Evolutionary conservation across 1,140 invertebrate species (phyloP).

Genomic region (Drosophila bifasciata): DNA sequence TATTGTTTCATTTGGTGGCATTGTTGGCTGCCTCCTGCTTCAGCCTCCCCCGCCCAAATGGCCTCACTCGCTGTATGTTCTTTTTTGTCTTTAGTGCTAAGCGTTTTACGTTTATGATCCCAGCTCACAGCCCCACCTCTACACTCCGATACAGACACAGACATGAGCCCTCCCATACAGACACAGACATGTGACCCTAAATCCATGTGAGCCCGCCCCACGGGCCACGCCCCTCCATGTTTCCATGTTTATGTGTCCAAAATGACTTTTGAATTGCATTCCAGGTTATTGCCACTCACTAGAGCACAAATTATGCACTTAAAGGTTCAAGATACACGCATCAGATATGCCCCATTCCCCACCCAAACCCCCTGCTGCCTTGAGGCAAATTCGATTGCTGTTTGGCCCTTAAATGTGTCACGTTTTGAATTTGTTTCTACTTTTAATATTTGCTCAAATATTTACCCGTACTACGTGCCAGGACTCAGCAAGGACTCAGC

Average conservation of each 20-base stretch:
- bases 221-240: background rate
- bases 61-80: constrained; percentile 26
- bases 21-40: constrained; percentile 41
- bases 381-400: constrained; percentile 62
- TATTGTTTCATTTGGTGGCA: constrained; percentile 78
- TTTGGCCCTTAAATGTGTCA: constrained; percentile 57
- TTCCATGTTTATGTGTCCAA: constrained; percentile 25
- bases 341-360: background rate
- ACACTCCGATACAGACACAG: constrained; percentile 2
- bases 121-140: constrained; percentile 22
- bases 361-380: no score
- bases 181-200: constrained; percentile 12
- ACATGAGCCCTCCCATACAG: constrained; percentile 3
- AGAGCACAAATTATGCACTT: constrained; percentile 53
- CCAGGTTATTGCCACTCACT: constrained; percentile 30
- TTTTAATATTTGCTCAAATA: constrained; percentile 75
- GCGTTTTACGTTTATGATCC: constrained; percentile 77
- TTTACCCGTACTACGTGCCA: constrained; percentile 68
- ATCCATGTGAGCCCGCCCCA: constrained; percentile 14
- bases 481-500: constrained; percentile 43
- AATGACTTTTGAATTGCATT: constrained; percentile 77
- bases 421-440: constrained; percentile 62
- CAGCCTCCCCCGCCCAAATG: background rate
- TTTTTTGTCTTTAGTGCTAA: constrained; percentile 71
- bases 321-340: constrained; percentile 21